phyloP scores from a whole-genome alignment of 1,140 invertebrate species.

The Papilio glaucus region DNA sequence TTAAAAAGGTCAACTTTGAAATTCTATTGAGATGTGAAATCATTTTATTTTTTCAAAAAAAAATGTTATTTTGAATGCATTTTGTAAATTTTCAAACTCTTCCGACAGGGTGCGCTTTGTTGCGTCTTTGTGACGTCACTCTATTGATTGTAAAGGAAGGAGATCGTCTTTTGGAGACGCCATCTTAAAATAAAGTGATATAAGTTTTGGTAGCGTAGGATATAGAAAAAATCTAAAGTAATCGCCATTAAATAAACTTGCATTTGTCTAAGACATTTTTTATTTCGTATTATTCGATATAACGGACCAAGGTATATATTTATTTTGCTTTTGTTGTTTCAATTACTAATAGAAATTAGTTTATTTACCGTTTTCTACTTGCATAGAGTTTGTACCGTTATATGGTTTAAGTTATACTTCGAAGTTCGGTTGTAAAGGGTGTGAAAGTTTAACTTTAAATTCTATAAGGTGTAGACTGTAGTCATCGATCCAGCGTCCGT shows the following conservation, averaged over 20 bases:
- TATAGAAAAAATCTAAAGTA: conserved; percentile 80
- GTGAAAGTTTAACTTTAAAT: conserved; percentile 48
- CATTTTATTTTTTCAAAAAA: neutral
- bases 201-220: conserved; percentile 81
- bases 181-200: conserved; percentile 84
- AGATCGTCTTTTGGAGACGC: conserved; percentile 83
- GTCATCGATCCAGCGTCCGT: conserved; percentile 74
- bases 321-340: conserved; percentile 75
- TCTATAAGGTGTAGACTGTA: conserved; percentile 51
- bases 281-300: conserved; percentile 64
- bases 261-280: conserved; percentile 73
- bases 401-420: conserved; percentile 49
- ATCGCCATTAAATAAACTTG: conserved; percentile 70
- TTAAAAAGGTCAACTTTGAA: neutral
- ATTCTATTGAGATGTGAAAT: conserved; percentile 4
- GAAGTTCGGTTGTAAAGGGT: conserved; percentile 42
- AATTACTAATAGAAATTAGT: conserved; percentile 66
- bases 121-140: conserved; percentile 83
- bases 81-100: conserved; percentile 42
- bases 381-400: conserved; percentile 74
- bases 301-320: conserved; percentile 78
- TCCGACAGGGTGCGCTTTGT: conserved; percentile 64
- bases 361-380: conserved; percentile 77
- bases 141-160: conserved; percentile 80
- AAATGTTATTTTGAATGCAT: conserved; percentile 48